Evolutionary conservation across 2,888 invertebrate genomes (phyloP), one percentile per base, ranked within the genome.

Genomic region (Seira musarum): DNA sequence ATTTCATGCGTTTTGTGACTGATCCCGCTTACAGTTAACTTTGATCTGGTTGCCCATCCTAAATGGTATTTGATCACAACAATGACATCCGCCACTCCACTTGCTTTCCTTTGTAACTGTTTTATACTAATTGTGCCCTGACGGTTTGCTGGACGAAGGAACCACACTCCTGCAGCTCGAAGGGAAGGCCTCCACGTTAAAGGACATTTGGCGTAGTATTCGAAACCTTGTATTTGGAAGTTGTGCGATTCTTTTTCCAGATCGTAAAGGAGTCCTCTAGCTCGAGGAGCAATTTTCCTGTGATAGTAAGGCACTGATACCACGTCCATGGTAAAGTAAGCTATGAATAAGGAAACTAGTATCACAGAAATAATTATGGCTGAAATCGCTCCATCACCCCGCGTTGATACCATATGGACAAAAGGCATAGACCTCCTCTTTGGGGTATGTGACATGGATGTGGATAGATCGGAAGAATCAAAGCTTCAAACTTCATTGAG

Each of bases 31-130:
- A 85, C 84, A 35, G 35, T 65, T 17, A 85, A 49, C 53, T 60
- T 80, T 8, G 84, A 80, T 24, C 72, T 71, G 17, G 73, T 69
- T 35, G 69, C 76, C 83, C 83, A 82, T 53, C 78, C 77, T 22
- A 84, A 71, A 67, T 83, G 83, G 53, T 85, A 85, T 46, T 82
- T 83, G 6, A 85, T 78, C n/a, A 85, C 66, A 40, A 85, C 78
- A 0, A 72, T 63, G 10, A 84, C 85, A 64, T 85, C 49, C 22
- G 80, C 72, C 8, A 63, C 21, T 13, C 66, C 74, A 63, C 65
- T 82, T 2, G 66, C n/a, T 30, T 75, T 69, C 1, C 68, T 17
- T 21, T 78, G 72, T 35, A 81, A 19, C 35, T 82, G 74, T 49
- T 49, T 75, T 24, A 75, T 65, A 15, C 13, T 69, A 46, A 82